phyloP scores from a whole-genome alignment of 2,797 vertebrate genomes.

The Cuculus canorus region DNA sequence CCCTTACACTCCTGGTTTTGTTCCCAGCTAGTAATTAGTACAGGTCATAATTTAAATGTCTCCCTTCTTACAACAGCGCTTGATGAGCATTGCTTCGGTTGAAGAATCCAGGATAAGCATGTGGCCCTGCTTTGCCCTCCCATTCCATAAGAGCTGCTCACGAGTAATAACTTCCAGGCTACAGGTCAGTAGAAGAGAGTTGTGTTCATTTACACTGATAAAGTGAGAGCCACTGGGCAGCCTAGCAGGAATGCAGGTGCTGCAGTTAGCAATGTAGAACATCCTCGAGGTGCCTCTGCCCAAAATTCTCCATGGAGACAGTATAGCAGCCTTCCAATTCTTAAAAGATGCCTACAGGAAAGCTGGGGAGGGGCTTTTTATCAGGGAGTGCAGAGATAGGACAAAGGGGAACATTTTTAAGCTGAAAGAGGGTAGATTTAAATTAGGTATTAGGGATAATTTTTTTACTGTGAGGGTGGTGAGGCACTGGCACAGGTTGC shows the following conservation, averaged over 20 bases:
- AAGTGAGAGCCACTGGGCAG: not conserved
- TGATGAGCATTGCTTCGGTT: not conserved
- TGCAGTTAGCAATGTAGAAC: not conserved
- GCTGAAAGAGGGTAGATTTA: too few relatives aligned
- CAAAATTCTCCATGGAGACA: not conserved
- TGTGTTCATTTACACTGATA: fast-evolving
- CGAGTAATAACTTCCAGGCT: not conserved
- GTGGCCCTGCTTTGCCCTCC: not conserved
- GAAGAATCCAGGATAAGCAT: not conserved
- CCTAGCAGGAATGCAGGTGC: not conserved
- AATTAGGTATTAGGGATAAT: too few relatives aligned
- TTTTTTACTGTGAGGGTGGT: too few relatives aligned
- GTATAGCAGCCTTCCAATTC: too few relatives aligned
- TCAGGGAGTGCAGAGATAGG: too few relatives aligned
- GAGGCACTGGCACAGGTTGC: too few relatives aligned
- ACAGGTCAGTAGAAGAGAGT: not conserved
- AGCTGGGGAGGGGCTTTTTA: too few relatives aligned
- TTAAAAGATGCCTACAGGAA: too few relatives aligned
- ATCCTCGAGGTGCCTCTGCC: not conserved
- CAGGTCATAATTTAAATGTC: not conserved
- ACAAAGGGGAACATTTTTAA: too few relatives aligned
- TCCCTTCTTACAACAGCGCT: not conserved
- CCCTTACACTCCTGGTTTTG: not conserved
- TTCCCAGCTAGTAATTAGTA: not conserved
- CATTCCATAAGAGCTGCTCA: not conserved